Percentiles rank a stretch among this genome's conserved stretches.
Conservation (phyloP, 2,888 invertebrate species). For the Lathronympha strigana region DNA sequence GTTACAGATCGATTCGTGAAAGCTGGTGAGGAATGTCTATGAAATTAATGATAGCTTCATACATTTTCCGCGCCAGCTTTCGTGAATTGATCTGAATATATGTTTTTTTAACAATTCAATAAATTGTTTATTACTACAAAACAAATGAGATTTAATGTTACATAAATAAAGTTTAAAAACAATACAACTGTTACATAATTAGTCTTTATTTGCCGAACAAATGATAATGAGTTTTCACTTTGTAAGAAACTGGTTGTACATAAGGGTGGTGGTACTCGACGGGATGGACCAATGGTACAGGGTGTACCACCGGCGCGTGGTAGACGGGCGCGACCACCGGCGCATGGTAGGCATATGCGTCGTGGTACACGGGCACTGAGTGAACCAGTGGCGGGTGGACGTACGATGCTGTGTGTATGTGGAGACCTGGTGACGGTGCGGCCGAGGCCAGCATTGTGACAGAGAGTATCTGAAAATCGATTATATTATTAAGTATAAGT, state of each 20-base stretch:
- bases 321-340: conserved; percentile 13
- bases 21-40: no score
- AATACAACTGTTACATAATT: background rate
- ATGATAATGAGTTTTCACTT: conserved; percentile 60
- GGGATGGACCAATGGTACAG: conserved; percentile 18
- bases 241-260: conserved; percentile 50
- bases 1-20: no score
- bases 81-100: no score
- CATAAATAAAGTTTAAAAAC: background rate
- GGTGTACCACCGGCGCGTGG: conserved; percentile 14
- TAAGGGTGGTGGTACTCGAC: conserved; percentile 43
- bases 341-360: conserved; percentile 15
- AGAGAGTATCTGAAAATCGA: conserved; percentile 47
- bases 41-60: no score
- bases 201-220: conserved; percentile 54
- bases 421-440: conserved; percentile 50
- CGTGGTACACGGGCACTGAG: conserved; percentile 24
- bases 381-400: conserved; percentile 7
- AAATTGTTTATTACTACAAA: no score
- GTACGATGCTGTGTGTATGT: conserved; percentile 50
- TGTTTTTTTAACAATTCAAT: no score
- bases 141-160: background rate
- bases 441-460: conserved; percentile 37
- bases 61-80: no score
- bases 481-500: conserved; percentile 11